Conservation (phyloP, 2,113 vertebrate genomes). For the Corythornis vintsioides region DNA sequence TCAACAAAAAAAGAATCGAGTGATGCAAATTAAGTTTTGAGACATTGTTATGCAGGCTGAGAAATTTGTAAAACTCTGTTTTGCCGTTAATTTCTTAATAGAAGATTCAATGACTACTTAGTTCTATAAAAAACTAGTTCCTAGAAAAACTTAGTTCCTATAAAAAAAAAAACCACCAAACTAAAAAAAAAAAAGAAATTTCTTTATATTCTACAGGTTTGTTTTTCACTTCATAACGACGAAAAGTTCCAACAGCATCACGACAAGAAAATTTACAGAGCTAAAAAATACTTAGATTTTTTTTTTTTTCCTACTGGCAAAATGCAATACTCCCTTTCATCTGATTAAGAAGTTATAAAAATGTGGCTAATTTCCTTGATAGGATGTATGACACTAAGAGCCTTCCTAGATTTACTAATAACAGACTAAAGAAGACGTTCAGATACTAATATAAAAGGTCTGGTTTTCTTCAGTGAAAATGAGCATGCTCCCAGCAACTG, state of each 20-base stretch:
- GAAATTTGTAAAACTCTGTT: conserved; percentile 78
- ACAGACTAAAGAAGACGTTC: conserved; percentile 50
- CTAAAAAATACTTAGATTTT: conserved; percentile 1
- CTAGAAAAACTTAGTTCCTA: not conserved
- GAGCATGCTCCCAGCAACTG: not conserved
- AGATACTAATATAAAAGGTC: conserved; percentile 34
- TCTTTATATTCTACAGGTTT: conserved; percentile 62
- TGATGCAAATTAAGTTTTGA: conserved; percentile 83
- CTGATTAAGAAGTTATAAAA: conserved; percentile 30
- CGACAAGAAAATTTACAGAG: not conserved
- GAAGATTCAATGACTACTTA: conserved; percentile 72
- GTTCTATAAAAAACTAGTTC: conserved; percentile 20
- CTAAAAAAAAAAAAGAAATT: not conserved
- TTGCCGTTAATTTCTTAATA: conserved; percentile 77
- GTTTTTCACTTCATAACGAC: conserved; percentile 43
- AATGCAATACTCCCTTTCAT: not conserved
- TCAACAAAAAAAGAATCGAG: conserved; percentile 82
- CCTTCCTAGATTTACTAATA: conserved; percentile 33
- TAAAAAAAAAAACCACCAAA: not conserved
- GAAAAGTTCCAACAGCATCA: not conserved
- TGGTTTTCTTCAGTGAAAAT: not conserved
- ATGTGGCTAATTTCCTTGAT: not conserved
- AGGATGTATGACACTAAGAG: not conserved
- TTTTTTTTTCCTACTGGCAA: not conserved
- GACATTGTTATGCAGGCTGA: conserved; percentile 77